Evolutionary conservation across 2,888 invertebrate species (phyloP).

Genomic region (Lysandra coridon): DNA sequence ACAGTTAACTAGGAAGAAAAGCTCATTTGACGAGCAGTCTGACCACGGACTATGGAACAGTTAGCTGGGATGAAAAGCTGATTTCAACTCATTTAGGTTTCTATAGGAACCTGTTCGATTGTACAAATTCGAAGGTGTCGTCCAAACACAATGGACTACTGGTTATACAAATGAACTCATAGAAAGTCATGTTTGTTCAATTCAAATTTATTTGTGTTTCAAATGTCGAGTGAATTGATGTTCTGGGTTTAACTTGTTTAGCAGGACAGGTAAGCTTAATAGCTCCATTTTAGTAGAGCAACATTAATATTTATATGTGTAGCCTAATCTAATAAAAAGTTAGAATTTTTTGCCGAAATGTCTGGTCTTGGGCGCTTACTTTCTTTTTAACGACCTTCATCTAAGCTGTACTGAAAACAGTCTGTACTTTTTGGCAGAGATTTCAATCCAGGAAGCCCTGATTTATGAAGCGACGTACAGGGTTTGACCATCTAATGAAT

Average conservation of each 20-base stretch:
- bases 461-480: no score
- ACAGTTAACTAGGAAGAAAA: constrained; percentile 37
- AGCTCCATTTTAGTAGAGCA: neutral
- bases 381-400: no score
- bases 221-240: constrained; percentile 30
- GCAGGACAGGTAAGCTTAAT: neutral
- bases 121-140: constrained; percentile 13
- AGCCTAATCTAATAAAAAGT: neutral
- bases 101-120: constrained; percentile 31
- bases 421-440: no score
- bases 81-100: constrained; percentile 40
- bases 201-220: constrained; percentile 32
- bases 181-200: constrained; percentile 19
- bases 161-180: constrained; percentile 18
- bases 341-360: neutral
- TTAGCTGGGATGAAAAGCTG: constrained; percentile 37
- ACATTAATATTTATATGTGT: neutral
- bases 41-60: constrained; percentile 37
- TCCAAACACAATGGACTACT: constrained; percentile 6
- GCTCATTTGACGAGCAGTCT: constrained; percentile 34
- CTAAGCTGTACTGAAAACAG: no score
- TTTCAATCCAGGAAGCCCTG: no score
- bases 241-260: neutral
- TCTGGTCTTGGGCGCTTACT: no score
- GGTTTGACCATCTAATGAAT: no score